Conservation (phyloP, 1,140 invertebrate species). For the Drosophila subobscura region DNA sequence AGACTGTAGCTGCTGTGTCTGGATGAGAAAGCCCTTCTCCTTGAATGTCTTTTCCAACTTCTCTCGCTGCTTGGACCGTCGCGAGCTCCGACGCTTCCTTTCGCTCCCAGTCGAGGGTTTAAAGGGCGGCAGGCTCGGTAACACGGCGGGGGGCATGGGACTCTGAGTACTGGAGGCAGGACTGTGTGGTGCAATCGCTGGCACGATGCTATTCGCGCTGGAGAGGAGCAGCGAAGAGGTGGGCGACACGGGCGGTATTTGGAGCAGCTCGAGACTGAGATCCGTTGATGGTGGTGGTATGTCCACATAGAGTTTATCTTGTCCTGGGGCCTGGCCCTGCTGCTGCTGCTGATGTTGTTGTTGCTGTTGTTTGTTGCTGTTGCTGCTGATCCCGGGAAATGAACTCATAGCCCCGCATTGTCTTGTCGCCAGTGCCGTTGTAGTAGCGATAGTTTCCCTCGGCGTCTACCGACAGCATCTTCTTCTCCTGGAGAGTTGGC, state of each 20-base stretch:
- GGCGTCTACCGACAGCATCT: conserved; percentile 93
- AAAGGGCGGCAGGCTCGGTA: conserved; percentile 17
- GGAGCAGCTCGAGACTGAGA: conserved; percentile 83
- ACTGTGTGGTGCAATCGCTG: conserved; percentile 47
- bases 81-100: conserved; percentile 88
- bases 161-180: conserved; percentile 51
- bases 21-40: conserved; percentile 95
- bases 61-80: conserved; percentile 92
- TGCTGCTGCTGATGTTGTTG: conserved; percentile 70
- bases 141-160: conserved; percentile 42
- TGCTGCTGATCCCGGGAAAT: conserved; percentile 88
- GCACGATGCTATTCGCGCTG: conserved; percentile 37
- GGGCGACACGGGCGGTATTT: conserved; percentile 83
- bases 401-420: conserved; percentile 89
- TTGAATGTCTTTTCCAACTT: conserved; percentile 96
- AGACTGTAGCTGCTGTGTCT: conserved; percentile 95
- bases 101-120: conserved; percentile 29
- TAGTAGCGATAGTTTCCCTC: conserved; percentile 94
- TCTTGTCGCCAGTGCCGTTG: conserved; percentile 90
- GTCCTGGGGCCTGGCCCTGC: conserved; percentile 81
- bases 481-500: conserved; percentile 94
- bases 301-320: conserved; percentile 85
- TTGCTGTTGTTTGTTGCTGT: conserved; percentile 84
- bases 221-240: conserved; percentile 66
- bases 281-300: conserved; percentile 79